Conservation (phyloP, 2,888 invertebrate genomes). For the Slavum lentiscoides region DNA sequence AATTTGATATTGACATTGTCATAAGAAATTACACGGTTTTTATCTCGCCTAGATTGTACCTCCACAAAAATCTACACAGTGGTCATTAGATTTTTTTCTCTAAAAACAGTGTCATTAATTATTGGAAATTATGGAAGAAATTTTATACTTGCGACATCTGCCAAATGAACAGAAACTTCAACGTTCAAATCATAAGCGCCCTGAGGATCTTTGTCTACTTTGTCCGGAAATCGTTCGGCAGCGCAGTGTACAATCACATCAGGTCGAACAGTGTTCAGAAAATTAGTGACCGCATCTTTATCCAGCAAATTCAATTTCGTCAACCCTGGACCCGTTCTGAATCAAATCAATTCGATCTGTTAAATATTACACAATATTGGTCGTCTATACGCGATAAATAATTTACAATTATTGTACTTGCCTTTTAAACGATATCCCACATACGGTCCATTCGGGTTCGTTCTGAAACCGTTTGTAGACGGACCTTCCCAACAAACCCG, state of each 20-base stretch:
- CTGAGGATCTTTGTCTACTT: conserved; percentile 61
- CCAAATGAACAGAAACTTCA: conserved; percentile 59
- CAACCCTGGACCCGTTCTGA: conserved; percentile 58
- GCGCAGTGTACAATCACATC: conserved; percentile 62
- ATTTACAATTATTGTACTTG: too few species aligned
- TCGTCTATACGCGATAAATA: too few species aligned
- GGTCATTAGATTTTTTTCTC: too few species aligned
- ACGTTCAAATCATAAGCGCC: conserved; percentile 61
- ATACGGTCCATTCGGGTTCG: conserved; percentile 58
- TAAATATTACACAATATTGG: not conserved
- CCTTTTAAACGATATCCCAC: conserved; percentile 58
- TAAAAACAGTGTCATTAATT: too few species aligned
- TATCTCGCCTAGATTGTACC: too few species aligned
- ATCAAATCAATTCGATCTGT: not conserved
- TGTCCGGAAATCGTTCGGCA: conserved; percentile 62
- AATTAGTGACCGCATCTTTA: conserved; percentile 58
- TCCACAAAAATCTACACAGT: too few species aligned
- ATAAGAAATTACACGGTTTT: too few species aligned
- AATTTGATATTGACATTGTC: too few species aligned
- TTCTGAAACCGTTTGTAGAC: conserved; percentile 58
- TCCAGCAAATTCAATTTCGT: conserved; percentile 60
- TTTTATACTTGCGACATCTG: conserved; percentile 57
- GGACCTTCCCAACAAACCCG: conserved; percentile 62
- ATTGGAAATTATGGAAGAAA: not conserved
- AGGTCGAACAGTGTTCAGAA: conserved; percentile 60